A percentile compares a stretch with the other conserved stretches of the same genome.
Conservation (phyloP, 2,113 vertebrate species). For the Oreochromis aureus region DNA sequence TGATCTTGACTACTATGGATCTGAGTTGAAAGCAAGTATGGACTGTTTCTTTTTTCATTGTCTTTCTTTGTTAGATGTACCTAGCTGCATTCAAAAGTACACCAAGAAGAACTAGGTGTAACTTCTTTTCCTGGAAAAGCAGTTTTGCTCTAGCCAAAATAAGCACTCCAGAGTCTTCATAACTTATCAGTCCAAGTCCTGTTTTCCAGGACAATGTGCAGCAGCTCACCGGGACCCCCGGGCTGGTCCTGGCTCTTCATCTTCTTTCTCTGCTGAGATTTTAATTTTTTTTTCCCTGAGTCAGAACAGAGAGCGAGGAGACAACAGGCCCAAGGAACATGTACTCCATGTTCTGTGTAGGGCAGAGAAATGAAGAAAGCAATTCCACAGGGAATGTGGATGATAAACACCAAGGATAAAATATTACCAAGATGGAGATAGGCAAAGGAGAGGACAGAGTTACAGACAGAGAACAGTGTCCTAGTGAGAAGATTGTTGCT, state of each 20-base stretch:
- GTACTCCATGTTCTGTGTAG: background rate
- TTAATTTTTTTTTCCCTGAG: constrained; percentile 21
- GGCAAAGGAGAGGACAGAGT: background rate
- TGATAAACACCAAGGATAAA: background rate
- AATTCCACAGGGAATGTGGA: background rate
- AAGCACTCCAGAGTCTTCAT: constrained; percentile 9
- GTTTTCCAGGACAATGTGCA: constrained; percentile 40
- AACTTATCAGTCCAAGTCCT: constrained; percentile 4
- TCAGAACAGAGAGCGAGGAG: background rate
- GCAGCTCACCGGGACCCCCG: constrained; percentile 15
- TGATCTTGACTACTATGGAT: background rate
- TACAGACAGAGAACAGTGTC: constrained; percentile 26
- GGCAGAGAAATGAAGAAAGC: background rate
- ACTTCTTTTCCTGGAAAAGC: background rate
- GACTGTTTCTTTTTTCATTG: background rate
- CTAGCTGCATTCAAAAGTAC: background rate
- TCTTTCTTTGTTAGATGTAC: background rate
- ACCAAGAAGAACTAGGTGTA: background rate
- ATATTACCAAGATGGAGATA: background rate
- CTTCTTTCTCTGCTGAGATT: constrained; percentile 34
- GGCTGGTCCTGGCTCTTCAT: background rate
- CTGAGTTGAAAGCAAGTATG: background rate
- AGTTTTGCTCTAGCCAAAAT: background rate
- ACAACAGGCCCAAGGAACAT: constrained; percentile 3
- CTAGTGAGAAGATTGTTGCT: constrained; percentile 50